Conservation (phyloP, 2,888 invertebrate genomes). For the Orchesella flavescens region DNA sequence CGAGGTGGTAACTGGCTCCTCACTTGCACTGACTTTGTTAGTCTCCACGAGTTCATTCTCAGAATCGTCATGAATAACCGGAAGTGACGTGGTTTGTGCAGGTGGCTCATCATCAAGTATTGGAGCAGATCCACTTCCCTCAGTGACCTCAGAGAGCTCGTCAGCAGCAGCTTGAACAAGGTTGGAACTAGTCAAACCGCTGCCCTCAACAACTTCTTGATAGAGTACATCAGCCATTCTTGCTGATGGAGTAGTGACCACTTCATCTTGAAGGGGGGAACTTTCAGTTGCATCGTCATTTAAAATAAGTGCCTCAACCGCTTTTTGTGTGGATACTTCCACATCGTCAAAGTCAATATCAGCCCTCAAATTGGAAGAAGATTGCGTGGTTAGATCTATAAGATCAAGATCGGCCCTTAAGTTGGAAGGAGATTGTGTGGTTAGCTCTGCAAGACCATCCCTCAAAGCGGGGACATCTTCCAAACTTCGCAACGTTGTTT, state of each 20-base stretch:
- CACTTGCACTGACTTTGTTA: not conserved
- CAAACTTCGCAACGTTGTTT: not conserved
- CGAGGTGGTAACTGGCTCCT: conserved; percentile 15
- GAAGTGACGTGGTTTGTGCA: not conserved
- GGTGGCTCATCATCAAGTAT: not conserved
- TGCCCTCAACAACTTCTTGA: conserved; percentile 20
- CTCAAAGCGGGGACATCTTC: not conserved
- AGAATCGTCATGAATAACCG: not conserved
- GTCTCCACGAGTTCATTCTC: not conserved
- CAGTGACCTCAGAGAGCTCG: not conserved
- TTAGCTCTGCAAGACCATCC: not conserved
- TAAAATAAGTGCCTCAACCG: not conserved
- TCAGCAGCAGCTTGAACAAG: conserved; percentile 2
- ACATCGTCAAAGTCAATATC: conserved; percentile 31
- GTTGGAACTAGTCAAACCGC: not conserved
- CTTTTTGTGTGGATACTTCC: conserved; percentile 14
- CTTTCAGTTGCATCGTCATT: not conserved
- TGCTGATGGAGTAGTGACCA: not conserved
- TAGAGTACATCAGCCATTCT: not conserved
- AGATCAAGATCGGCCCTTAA: not conserved
- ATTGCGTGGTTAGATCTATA: not conserved
- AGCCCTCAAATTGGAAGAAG: not conserved
- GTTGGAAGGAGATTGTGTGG: not conserved
- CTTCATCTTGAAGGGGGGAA: not conserved
- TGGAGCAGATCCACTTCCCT: conserved; percentile 2